Conservation (phyloP, 1,140 invertebrate species). For the Cydia fagiglandana region DNA sequence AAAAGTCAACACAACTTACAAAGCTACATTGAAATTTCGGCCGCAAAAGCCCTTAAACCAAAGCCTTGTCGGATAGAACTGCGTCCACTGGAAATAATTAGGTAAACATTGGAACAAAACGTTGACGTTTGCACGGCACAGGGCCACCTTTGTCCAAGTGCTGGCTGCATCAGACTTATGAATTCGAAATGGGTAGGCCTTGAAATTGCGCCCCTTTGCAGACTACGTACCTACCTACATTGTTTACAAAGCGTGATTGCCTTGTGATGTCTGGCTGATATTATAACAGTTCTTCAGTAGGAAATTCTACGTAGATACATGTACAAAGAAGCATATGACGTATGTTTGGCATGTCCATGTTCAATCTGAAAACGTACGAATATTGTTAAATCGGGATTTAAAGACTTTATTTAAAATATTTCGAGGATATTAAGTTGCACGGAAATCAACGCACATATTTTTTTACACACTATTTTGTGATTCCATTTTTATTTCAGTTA, state of each 20-base stretch:
- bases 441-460: no score
- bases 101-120: conserved; percentile 51
- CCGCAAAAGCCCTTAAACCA: conserved; percentile 20
- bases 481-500: no score
- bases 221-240: conserved; percentile 16
- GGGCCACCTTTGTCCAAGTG: conserved; percentile 44
- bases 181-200: conserved; percentile 48
- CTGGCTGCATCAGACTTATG: conserved; percentile 43
- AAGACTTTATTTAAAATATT: no score
- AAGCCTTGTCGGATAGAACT: neutral
- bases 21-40: neutral
- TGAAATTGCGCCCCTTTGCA: conserved; percentile 20
- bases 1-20: neutral
- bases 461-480: no score
- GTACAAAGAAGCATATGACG: no score
- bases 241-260: conserved; percentile 32
- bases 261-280: conserved; percentile 36
- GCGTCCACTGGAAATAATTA: conserved; percentile 46
- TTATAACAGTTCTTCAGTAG: conserved; percentile 11
- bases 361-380: no score
- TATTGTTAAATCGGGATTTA: no score
- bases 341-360: no score
- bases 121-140: conserved; percentile 45
- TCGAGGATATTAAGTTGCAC: no score
- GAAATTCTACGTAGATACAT: no score